Evolutionary conservation across 2,888 invertebrate genomes (phyloP).

Genomic region (Rapana venosa): DNA sequence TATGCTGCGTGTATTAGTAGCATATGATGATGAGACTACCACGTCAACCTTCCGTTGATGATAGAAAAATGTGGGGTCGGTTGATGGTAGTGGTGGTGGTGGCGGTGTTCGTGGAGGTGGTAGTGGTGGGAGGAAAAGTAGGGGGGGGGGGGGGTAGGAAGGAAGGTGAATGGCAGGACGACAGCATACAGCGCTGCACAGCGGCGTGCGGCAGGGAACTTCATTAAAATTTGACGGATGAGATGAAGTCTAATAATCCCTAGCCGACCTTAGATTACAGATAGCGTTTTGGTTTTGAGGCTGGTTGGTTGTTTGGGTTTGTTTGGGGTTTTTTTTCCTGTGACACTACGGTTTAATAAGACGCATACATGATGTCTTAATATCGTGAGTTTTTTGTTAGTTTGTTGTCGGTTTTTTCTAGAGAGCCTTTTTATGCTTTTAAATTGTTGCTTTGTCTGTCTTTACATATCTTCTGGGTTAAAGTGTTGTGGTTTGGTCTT

Average conservation of each 20-base stretch:
- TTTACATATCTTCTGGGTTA: too few species aligned
- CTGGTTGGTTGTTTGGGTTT: not conserved
- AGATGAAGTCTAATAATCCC: not conserved
- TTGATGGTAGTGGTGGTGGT: not conserved
- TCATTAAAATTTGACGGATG: conserved; percentile 29
- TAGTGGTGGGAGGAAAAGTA: not conserved
- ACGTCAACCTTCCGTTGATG: not conserved
- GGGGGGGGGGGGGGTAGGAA: not conserved
- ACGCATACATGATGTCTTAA: not conserved
- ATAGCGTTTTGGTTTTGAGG: not conserved
- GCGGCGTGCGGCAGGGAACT: not conserved
- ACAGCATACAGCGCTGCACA: not conserved
- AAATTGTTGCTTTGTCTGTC: too few species aligned
- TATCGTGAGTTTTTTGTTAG: not conserved
- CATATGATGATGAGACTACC: too few species aligned
- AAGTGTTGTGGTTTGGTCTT: too few species aligned
- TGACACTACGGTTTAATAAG: not conserved
- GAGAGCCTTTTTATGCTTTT: too few species aligned
- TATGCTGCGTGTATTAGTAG: too few species aligned
- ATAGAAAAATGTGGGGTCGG: not conserved
- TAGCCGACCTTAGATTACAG: not conserved
- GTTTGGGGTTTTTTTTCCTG: too few species aligned
- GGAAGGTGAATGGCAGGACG: not conserved
- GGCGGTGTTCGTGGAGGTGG: not conserved
- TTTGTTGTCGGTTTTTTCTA: too few species aligned